phyloP scores from a whole-genome alignment of 2,113 vertebrate species.

The Silurus meridionalis region DNA sequence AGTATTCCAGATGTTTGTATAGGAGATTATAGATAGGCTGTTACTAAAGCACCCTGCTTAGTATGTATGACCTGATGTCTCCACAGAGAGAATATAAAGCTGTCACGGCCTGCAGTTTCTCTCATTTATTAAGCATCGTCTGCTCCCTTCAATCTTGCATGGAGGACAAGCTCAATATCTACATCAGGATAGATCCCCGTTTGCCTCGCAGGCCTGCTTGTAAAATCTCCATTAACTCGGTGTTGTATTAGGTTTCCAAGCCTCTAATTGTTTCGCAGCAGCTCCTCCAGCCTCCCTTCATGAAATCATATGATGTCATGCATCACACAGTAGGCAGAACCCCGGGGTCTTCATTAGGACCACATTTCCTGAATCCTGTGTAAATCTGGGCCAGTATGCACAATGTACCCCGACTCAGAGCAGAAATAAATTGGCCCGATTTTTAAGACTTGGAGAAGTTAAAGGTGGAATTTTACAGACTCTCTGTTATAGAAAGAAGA shows the following conservation, averaged over 20 bases:
- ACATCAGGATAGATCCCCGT: slow-evolving; percentile 16
- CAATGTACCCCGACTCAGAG: slow-evolving; percentile 18
- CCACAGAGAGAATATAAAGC: slow-evolving; percentile 24
- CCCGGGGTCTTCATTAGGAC: slow-evolving; percentile 50
- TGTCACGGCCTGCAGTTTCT: slow-evolving; percentile 28
- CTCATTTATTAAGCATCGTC: slow-evolving; percentile 46
- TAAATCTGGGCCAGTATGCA: slow-evolving; percentile 32
- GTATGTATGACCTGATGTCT: neutral
- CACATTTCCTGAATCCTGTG: slow-evolving; percentile 34
- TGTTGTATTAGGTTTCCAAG: slow-evolving; percentile 44
- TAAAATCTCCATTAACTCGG: slow-evolving; percentile 49
- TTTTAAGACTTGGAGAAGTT: neutral
- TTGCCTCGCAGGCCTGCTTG: slow-evolving; percentile 34
- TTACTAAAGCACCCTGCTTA: slow-evolving; percentile 16
- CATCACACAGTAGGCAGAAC: slow-evolving; percentile 46
- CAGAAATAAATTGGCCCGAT: slow-evolving; percentile 31
- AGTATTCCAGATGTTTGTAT: slow-evolving; percentile 25
- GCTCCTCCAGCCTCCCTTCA: slow-evolving; percentile 3
- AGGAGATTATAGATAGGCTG: slow-evolving; percentile 25
- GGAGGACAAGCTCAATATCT: slow-evolving; percentile 41
- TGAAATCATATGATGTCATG: slow-evolving; percentile 37
- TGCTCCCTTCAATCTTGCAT: slow-evolving; percentile 10
- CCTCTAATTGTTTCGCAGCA: slow-evolving; percentile 48
- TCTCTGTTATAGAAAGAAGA: neutral
- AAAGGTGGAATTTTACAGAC: neutral